Percentiles rank a stretch among this genome's conserved stretches.
phyloP scores from a whole-genome alignment of 2,888 invertebrate genomes.

The Rhagium mordax region DNA sequence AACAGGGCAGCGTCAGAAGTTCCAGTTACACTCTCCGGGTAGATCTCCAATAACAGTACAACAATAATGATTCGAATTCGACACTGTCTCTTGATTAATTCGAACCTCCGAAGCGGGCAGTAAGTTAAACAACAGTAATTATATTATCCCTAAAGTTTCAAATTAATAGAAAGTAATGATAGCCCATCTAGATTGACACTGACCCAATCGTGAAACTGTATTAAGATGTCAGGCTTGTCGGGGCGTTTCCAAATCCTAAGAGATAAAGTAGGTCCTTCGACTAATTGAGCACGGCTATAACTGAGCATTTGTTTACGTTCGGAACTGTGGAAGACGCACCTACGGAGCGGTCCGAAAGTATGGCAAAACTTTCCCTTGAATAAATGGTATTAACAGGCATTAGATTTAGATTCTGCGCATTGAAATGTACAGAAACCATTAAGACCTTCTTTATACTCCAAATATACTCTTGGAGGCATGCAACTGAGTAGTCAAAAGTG shows the following conservation, averaged over 20 bases:
- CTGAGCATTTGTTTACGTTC: slow-evolving; percentile 9
- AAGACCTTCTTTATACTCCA: too few species aligned
- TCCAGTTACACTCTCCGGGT: slow-evolving; percentile 5
- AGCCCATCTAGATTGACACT: slow-evolving; percentile 38
- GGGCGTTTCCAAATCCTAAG: slow-evolving; percentile 20
- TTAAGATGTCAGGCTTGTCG: slow-evolving; percentile 34
- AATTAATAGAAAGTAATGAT: slow-evolving; percentile 41
- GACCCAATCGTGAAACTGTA: slow-evolving; percentile 37
- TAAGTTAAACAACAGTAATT: slow-evolving; percentile 37
- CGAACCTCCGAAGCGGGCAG: slow-evolving; percentile 2
- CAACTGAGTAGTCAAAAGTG: too few species aligned
- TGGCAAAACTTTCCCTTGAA: too few species aligned
- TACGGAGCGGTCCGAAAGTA: too few species aligned
- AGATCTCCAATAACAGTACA: neutral
- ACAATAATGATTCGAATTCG: slow-evolving; percentile 28
- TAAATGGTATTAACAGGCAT: too few species aligned
- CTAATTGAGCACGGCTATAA: neutral
- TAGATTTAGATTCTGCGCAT: too few species aligned
- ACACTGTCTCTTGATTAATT: slow-evolving; percentile 11
- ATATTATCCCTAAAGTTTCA: slow-evolving; percentile 34
- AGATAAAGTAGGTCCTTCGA: slow-evolving; percentile 26
- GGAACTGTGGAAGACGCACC: neutral
- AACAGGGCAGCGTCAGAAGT: neutral
- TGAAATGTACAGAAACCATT: too few species aligned
- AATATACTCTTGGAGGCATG: too few species aligned